Evolutionary conservation across 2,888 invertebrate genomes (phyloP).

Genomic region (Subacronicta megacephala): DNA sequence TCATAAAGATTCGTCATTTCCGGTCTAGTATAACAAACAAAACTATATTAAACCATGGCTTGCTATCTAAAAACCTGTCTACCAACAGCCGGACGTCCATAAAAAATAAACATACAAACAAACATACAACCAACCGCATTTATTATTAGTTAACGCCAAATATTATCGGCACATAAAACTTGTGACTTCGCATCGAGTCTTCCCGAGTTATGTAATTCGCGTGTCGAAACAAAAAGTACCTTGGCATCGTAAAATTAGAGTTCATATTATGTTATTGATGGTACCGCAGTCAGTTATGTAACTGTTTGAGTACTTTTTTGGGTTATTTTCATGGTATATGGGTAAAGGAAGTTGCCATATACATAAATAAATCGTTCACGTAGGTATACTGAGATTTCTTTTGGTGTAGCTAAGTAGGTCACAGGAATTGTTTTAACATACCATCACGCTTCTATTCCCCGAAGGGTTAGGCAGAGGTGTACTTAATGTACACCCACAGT

Average conservation of each 20-base stretch:
- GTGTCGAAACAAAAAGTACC: conserved; percentile 38
- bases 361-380: conserved; percentile 1
- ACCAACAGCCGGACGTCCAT: conserved; percentile 6
- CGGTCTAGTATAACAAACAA: too few relatives aligned
- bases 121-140: conserved; percentile 25
- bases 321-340: conserved; percentile 17
- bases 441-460: too few relatives aligned
- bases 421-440: neutral
- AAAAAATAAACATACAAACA: conserved; percentile 17
- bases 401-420: neutral
- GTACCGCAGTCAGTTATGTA: conserved; percentile 44
- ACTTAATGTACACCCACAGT: too few relatives aligned
- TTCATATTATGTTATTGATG: conserved; percentile 45
- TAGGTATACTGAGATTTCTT: conserved; percentile 1
- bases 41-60: too few relatives aligned
- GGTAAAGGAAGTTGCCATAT: neutral
- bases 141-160: conserved; percentile 42
- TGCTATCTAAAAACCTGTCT: too few relatives aligned
- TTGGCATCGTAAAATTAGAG: conserved; percentile 36
- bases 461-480: too few relatives aligned
- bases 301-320: conserved; percentile 25
- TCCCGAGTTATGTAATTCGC: conserved; percentile 41
- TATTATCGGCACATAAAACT: conserved; percentile 51
- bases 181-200: conserved; percentile 18
- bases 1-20: too few relatives aligned